Conservation (phyloP, 1,140 invertebrate species). For the Ctenoplectra terminalis region DNA sequence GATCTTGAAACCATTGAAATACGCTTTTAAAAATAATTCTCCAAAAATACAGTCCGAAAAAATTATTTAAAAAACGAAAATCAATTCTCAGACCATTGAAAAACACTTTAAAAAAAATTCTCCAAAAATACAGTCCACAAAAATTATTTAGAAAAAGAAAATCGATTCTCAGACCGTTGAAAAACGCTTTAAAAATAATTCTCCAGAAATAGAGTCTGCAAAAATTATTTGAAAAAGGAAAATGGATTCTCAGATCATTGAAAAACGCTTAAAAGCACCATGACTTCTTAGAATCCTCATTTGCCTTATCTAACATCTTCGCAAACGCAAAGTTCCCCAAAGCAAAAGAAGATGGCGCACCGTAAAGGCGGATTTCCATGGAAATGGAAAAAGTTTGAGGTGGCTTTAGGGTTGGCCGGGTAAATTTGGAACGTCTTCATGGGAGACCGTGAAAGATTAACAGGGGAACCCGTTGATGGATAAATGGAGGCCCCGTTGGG, state of each 20-base stretch:
- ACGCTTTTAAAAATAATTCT: too few species aligned
- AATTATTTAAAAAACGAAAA: too few species aligned
- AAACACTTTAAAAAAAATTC: too few species aligned
- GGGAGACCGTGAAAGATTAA: background rate
- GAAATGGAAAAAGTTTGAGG: conserved; percentile 9
- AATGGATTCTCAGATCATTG: background rate
- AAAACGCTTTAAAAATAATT: background rate
- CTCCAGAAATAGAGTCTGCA: too few species aligned
- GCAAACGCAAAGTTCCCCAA: background rate
- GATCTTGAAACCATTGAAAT: too few species aligned
- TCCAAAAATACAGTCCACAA: too few species aligned
- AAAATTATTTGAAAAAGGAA: too few species aligned
- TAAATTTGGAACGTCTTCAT: conserved; percentile 11
- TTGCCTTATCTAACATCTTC: background rate
- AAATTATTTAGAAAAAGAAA: too few species aligned
- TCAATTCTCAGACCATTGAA: too few species aligned
- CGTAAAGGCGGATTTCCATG: background rate
- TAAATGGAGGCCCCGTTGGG: background rate
- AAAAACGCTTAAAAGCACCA: background rate
- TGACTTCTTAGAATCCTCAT: background rate
- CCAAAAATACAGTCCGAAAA: too few species aligned
- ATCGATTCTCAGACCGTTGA: background rate
- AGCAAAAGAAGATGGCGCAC: background rate
- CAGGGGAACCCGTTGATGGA: background rate
- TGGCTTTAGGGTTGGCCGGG: background rate